Percentiles rank a stretch among this genome's conserved stretches.
Conservation (phyloP, 1,140 invertebrate genomes). For the Linepithema humile region DNA sequence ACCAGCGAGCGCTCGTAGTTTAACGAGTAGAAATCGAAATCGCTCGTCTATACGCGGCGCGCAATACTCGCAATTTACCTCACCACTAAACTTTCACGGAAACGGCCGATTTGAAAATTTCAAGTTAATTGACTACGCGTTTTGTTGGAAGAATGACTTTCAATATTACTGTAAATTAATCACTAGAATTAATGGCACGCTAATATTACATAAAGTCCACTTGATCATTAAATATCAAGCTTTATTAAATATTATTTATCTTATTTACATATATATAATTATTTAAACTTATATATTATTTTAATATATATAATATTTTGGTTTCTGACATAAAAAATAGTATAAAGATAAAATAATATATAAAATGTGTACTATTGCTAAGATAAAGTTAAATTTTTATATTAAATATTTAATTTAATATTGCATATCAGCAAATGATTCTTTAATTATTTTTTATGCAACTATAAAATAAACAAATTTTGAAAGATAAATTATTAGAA, state of each 20-base stretch:
- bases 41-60: constrained; percentile 18
- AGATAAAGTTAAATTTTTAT: too few relatives aligned
- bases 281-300: too few relatives aligned
- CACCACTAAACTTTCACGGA: constrained; percentile 9
- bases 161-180: neutral
- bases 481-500: neutral
- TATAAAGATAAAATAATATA: neutral
- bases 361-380: too few relatives aligned
- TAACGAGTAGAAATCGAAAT: constrained; percentile 57
- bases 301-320: too few relatives aligned
- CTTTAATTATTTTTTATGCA: neutral
- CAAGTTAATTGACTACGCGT: neutral
- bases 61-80: constrained; percentile 30
- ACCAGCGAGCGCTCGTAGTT: constrained; percentile 31
- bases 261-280: neutral
- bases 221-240: too few relatives aligned
- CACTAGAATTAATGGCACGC: neutral
- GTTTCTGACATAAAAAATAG: neutral
- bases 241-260: neutral
- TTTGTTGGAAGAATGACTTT: neutral
- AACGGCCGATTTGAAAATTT: constrained; percentile 31
- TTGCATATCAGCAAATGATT: too few relatives aligned
- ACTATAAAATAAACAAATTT: neutral
- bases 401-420: too few relatives aligned
- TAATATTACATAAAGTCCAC: neutral